A percentile compares a stretch with the other conserved stretches of the same genome.
Conservation (phyloP, 2,113 vertebrate species). For the Cyrtonyx montezumae region DNA sequence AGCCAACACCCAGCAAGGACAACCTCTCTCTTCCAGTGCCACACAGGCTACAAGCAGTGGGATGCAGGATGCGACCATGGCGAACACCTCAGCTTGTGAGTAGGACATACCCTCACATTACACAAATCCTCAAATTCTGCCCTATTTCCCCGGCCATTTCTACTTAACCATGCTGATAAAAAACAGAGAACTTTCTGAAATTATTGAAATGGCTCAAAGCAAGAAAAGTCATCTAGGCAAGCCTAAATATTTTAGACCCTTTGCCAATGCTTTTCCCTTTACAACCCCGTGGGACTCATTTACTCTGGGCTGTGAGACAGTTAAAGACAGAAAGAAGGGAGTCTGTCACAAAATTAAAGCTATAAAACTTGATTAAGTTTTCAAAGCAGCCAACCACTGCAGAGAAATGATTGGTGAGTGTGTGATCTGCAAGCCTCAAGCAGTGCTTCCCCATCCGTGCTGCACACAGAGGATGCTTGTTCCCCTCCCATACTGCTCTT, state of each 20-base stretch:
- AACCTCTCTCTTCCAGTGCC: not conserved
- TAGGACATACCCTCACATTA: not conserved
- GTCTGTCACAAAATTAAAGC: conserved; percentile 37
- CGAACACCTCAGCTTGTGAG: not conserved
- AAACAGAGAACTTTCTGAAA: not conserved
- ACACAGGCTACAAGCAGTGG: not conserved
- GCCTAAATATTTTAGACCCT: not conserved
- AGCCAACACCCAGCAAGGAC: not conserved
- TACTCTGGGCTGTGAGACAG: not conserved
- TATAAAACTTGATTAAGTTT: conserved; percentile 48
- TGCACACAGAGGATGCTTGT: not conserved
- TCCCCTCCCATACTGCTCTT: not conserved
- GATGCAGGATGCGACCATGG: accelerated
- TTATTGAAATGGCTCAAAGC: not conserved
- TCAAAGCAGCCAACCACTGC: conserved; percentile 11
- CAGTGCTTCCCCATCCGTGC: accelerated
- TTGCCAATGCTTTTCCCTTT: conserved; percentile 13
- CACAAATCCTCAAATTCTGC: not conserved
- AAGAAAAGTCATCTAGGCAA: not conserved
- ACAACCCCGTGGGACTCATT: not conserved
- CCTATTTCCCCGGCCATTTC: not conserved
- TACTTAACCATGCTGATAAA: not conserved
- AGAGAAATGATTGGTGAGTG: not conserved
- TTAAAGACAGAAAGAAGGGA: not conserved
- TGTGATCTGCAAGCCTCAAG: not conserved